phyloP scores from a whole-genome alignment of 37 sponge, comb jelly and placozoan species.

The Beroe forskalii region DNA sequence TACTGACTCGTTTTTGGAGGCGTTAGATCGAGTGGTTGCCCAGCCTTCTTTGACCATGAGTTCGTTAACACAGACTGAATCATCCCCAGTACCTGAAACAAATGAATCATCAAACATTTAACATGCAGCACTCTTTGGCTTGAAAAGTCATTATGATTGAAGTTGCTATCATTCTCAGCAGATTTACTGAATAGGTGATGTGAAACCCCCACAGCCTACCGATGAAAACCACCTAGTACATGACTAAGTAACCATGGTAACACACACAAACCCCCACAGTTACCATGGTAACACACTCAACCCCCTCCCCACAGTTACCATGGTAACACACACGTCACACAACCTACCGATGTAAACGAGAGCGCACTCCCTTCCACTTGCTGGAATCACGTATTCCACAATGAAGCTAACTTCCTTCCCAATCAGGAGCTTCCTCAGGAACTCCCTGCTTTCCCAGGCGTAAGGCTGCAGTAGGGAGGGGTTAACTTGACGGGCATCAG shows the following conservation, averaged over 20 bases:
- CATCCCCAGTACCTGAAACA: slow-evolving; percentile 28
- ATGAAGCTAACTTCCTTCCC: slow-evolving; percentile 86
- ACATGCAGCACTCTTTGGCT: too few relatives aligned
- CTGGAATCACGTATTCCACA: slow-evolving; percentile 74
- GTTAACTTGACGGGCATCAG: background rate
- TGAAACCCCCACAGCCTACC: too few relatives aligned
- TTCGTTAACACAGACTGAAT: slow-evolving; percentile 42
- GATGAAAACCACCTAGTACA: too few relatives aligned
- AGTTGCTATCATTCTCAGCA: too few relatives aligned
- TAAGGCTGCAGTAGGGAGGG: slow-evolving; percentile 90
- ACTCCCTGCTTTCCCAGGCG: slow-evolving; percentile 92
- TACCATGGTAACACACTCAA: too few relatives aligned
- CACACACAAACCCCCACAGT: too few relatives aligned
- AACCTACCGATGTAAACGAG: slow-evolving; percentile 64
- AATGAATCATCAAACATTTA: too few relatives aligned
- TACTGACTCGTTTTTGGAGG: background rate
- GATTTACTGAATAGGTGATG: too few relatives aligned
- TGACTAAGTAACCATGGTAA: too few relatives aligned
- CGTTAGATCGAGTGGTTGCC: background rate
- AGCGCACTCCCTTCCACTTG: slow-evolving; percentile 71
- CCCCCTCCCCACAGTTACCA: too few relatives aligned
- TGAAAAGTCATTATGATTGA: too few relatives aligned
- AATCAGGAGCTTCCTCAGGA: slow-evolving; percentile 77
- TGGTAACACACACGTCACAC: too few relatives aligned
- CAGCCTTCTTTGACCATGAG: slow-evolving; percentile 30